These are phyloP conservation scores for Antheraea assamensis DNA, from an alignment of 2,888 invertebrate species.

Conservation along the genomic window DNA sequence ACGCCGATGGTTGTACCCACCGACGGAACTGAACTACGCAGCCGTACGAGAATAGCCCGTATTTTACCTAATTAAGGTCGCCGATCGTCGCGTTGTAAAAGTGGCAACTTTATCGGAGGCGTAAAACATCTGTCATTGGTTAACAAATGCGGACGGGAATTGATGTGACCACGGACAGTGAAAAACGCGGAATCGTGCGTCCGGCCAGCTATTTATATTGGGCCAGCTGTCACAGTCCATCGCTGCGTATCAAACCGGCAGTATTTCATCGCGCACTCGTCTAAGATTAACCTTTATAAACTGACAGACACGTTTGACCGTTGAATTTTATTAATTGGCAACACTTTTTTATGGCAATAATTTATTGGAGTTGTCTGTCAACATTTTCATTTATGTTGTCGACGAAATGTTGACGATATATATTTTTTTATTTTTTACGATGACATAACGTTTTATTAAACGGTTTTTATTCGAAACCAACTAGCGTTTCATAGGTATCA, in stretches of 20 bases:
- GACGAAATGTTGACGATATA: conserved; percentile 16
- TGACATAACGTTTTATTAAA: conserved; percentile 17
- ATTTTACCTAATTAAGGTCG: conserved; percentile 8
- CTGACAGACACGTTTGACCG: conserved; percentile 21
- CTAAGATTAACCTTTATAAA: conserved; percentile 39
- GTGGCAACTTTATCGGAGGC: conserved; percentile 44
- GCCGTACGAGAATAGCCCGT: neutral
- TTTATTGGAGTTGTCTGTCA: conserved; percentile 3
- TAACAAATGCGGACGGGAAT: conserved; percentile 79
- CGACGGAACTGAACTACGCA: neutral
- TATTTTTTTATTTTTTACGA: neutral
- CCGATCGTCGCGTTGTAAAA: neutral
- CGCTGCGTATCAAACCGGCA: conserved; percentile 56
- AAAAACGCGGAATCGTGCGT: conserved; percentile 79
- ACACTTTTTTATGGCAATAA: conserved; percentile 13
- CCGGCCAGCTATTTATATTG: conserved; percentile 65
- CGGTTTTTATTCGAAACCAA: neutral
- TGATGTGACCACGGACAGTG: conserved; percentile 78
- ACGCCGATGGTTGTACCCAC: neutral
- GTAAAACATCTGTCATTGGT: conserved; percentile 79
- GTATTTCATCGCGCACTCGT: conserved; percentile 46
- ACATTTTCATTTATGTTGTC: conserved; percentile 7
- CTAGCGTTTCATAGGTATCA: neutral
- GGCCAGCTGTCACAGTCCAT: conserved; percentile 78
- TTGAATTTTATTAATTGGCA: conserved; percentile 23